A percentile compares a stretch with the other conserved stretches of the same genome.
phyloP scores from a whole-genome alignment of 1,140 invertebrate genomes.

The Belonocnema kinseyi region DNA sequence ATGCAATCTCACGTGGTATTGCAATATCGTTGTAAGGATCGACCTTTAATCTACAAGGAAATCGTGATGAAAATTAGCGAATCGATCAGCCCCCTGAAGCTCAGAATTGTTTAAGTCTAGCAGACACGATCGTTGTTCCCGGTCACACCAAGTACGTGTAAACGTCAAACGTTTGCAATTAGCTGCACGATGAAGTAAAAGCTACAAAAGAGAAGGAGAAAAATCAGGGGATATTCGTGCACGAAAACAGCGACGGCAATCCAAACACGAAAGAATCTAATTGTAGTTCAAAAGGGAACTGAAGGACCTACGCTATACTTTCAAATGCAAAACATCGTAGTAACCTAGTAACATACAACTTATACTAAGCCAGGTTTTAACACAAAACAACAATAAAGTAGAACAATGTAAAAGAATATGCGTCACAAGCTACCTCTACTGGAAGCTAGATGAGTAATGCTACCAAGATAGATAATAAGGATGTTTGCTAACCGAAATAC shows the following conservation, averaged over 20 bases:
- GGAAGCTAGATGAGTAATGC: too few species aligned
- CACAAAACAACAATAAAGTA: neutral
- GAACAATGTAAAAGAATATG: neutral
- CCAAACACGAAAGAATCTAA: conserved; percentile 59
- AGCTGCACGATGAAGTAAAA: conserved; percentile 57
- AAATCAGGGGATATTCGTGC: conserved; percentile 52
- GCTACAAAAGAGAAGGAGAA: conserved; percentile 44
- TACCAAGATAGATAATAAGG: too few species aligned
- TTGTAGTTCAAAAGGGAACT: conserved; percentile 49
- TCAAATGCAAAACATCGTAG: neutral
- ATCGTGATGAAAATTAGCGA: conserved; percentile 12
- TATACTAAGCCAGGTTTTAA: neutral
- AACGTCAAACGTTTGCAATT: conserved; percentile 62
- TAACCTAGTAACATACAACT: conserved; percentile 8
- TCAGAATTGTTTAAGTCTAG: conserved; percentile 29
- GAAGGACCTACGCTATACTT: neutral
- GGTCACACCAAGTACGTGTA: conserved; percentile 50
- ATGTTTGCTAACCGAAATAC: too few species aligned
- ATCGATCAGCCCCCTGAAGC: conserved; percentile 16
- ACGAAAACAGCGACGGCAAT: conserved; percentile 50
- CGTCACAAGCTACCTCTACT: neutral
- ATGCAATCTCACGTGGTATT: too few species aligned
- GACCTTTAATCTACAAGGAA: neutral
- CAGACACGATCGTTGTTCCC: conserved; percentile 37
- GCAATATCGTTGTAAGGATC: neutral